Evolutionary conservation across 2,113 vertebrate genomes (phyloP).

Genomic region (Pampusana beccarii): DNA sequence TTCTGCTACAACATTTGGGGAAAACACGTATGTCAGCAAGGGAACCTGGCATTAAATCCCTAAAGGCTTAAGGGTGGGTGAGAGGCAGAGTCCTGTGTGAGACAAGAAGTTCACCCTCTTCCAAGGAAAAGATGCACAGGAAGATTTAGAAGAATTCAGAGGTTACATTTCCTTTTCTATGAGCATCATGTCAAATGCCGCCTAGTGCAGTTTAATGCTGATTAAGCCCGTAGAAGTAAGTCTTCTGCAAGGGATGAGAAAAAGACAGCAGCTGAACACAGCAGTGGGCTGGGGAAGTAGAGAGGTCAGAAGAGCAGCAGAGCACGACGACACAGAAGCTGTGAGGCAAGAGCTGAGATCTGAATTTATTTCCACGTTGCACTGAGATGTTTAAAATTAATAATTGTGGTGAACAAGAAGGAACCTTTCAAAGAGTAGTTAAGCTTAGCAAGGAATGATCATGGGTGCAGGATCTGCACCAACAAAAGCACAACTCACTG

Average conservation of each 20-base stretch:
- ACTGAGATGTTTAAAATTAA: neutral
- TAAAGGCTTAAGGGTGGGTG: neutral
- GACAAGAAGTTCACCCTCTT: neutral
- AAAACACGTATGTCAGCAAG: neutral
- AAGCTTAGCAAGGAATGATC: neutral
- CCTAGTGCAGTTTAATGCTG: neutral
- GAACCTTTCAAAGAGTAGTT: neutral
- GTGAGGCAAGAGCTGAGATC: neutral
- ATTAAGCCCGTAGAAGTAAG: neutral
- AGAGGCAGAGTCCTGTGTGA: neutral
- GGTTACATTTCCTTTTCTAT: neutral
- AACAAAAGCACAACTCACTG: neutral
- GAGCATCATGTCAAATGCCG: neutral
- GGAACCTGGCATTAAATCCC: neutral
- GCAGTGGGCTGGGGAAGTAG: neutral
- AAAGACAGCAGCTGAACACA: neutral
- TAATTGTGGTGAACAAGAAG: neutral
- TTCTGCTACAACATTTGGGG: neutral
- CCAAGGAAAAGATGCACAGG: neutral
- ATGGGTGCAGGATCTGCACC: neutral
- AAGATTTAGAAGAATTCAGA: neutral
- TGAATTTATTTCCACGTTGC: neutral
- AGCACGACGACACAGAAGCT: neutral
- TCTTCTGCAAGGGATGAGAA: neutral
- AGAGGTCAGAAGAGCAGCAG: neutral